A percentile compares a stretch with the other conserved stretches of the same genome.
phyloP scores from a whole-genome alignment of 2,113 vertebrate genomes.

The Echinops telfairi region DNA sequence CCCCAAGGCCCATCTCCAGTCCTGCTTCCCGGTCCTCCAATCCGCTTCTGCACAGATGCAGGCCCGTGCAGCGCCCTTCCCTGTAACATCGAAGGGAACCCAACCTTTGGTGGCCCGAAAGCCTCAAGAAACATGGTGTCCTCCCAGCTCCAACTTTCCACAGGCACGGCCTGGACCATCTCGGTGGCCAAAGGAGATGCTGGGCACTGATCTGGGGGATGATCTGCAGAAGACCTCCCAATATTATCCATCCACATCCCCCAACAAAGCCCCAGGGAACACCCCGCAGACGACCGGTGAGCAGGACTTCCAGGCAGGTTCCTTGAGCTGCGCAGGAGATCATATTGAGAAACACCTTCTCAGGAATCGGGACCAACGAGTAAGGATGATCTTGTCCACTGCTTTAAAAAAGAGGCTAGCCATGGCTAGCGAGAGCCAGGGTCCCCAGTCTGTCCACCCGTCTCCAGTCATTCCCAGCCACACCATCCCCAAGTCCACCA shows the following conservation, averaged over 20 bases:
- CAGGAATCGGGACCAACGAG: neutral
- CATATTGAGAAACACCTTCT: too few species aligned
- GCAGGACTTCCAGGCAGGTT: neutral
- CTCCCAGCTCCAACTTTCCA: neutral
- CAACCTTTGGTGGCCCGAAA: too few species aligned
- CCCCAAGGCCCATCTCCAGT: neutral
- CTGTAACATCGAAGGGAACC: too few species aligned
- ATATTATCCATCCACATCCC: neutral
- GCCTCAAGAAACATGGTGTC: neutral
- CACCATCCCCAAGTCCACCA: too few species aligned
- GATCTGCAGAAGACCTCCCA: neutral
- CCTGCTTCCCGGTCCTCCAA: neutral
- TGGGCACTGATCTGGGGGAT: fast-evolving
- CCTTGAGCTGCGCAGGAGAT: too few species aligned
- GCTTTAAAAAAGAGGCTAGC: fast-evolving
- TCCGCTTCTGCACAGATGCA: neutral
- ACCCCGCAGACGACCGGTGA: neutral
- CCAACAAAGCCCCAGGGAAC: too few species aligned
- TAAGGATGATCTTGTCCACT: fast-evolving
- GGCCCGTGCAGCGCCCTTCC: neutral
- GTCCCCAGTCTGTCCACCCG: fast-evolving
- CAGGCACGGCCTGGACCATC: fast-evolving
- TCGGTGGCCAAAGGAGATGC: neutral
- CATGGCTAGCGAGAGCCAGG: fast-evolving
- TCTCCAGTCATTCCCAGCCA: neutral